Conservation (phyloP, 2,113 vertebrate species). For the Cavia porcellus region DNA sequence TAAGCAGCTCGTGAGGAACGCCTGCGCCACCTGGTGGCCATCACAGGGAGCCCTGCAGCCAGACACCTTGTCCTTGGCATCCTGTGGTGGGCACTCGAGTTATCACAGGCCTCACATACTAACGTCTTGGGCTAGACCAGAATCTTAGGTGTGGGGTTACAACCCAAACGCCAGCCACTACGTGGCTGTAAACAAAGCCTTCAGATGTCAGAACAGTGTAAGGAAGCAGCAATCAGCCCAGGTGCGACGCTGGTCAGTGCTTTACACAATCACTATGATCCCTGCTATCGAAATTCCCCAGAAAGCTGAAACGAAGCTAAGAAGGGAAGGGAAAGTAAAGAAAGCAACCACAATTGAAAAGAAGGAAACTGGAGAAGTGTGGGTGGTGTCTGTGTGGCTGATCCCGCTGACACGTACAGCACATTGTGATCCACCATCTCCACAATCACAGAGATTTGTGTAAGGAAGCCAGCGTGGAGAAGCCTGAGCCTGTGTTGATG, state of each 20-base stretch:
- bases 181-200: neutral
- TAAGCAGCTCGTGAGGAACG: neutral
- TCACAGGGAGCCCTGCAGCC: neutral
- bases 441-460: neutral
- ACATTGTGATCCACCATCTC: neutral
- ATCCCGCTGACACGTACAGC: neutral
- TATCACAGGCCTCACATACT: too few species aligned
- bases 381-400: neutral
- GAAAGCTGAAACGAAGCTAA: neutral
- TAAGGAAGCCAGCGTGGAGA: neutral
- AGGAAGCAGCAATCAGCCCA: neutral
- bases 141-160: neutral
- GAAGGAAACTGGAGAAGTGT: neutral
- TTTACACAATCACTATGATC: neutral
- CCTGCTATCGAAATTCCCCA: neutral
- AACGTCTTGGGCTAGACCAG: too few species aligned
- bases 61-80: neutral
- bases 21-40: slow-evolving; percentile 65
- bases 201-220: neutral
- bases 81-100: too few species aligned
- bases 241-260: neutral
- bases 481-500: neutral
- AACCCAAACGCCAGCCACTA: neutral
- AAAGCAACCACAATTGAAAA: neutral
- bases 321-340: neutral